A percentile compares a stretch with the other conserved stretches of the same genome.
phyloP scores from a whole-genome alignment of 2,113 vertebrate species.

The Varanus salvator region DNA sequence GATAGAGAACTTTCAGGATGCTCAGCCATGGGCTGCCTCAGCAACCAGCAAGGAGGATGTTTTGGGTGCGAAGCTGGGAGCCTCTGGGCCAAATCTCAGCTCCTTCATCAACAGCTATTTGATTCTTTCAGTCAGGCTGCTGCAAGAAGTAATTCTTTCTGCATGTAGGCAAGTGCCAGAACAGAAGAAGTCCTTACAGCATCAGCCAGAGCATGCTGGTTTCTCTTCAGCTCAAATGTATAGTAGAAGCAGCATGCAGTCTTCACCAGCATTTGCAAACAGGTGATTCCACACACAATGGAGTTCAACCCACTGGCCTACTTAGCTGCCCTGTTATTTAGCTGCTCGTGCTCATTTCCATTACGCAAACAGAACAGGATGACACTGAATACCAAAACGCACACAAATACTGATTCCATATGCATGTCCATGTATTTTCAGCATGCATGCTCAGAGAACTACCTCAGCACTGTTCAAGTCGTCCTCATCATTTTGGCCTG shows the following conservation, averaged over 20 bases:
- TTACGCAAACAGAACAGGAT: not conserved
- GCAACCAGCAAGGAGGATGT: not conserved
- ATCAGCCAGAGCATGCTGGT: too few relatives aligned
- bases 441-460: constrained; percentile 14
- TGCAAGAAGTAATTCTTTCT: not conserved
- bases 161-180: not conserved
- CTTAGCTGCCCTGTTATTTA: not conserved
- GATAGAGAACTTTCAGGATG: not conserved
- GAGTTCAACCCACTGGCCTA: not conserved
- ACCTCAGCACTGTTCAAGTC: constrained; percentile 83
- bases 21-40: not conserved
- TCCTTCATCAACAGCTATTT: not conserved
- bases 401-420: not conserved
- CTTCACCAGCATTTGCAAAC: not conserved
- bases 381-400: not conserved
- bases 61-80: not conserved
- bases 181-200: not conserved
- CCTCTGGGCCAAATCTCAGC: not conserved
- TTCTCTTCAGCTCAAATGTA: not conserved
- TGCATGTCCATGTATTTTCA: not conserved
- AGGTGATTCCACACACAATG: not conserved
- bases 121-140: not conserved
- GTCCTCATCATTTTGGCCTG: constrained; percentile 67
- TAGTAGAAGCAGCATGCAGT: not conserved
- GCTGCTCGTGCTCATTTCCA: not conserved